Base-by-base conservation (phyloP, 2,888 invertebrate genomes). In the Smittia sp. region DNA sequence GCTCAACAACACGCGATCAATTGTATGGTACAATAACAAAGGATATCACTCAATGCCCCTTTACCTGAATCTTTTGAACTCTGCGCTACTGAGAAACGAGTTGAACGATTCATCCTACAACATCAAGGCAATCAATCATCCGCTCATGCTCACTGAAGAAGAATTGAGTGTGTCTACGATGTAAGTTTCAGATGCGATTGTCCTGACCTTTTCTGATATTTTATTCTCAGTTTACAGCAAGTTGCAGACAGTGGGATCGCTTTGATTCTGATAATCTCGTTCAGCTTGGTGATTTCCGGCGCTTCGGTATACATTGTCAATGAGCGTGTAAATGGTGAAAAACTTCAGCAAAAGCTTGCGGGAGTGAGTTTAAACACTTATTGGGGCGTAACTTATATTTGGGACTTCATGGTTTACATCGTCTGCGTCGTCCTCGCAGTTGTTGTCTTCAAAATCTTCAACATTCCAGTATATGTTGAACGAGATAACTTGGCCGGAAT, bases 21-120 rank as follows among this genome's bases (percentile, higher is more conserved):
- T 87, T 0, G 88, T 93, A 24, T 96, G 95, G 95, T 96, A 90
- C 83, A 93, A 95, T 84, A 96, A 96, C 82, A 93, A 93, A 80
- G 94, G 93, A 0, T 92, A 92, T 85, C 89, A 91, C 78, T 86
- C 94, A 0, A 83, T 90, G 79, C 89, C 93, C 0, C 83, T 90
- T 0, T 91, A 89, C 83, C 80, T 93, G 75, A 92, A 90, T 80
- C 87, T 88, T 0, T 82, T 93, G 69, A 88, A 89, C 81, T 85
- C 86, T 75, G 88, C 90, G 52, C 79, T 88, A n/a, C 80, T 92
- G 69, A 84, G 87, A 74, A 80, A 84, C 0, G 82, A 83, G 13
- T 79, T 84, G 65, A 79, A 80, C 15, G 77, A 78, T 13, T 81
- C 82, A 0, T 78, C 77, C 1, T 80, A 79, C 32, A 79, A 78